Evolutionary conservation across 2,113 vertebrate species (phyloP), one percentile per base, ranked within the genome.

Genomic region (Rhizomys pruinosus): DNA sequence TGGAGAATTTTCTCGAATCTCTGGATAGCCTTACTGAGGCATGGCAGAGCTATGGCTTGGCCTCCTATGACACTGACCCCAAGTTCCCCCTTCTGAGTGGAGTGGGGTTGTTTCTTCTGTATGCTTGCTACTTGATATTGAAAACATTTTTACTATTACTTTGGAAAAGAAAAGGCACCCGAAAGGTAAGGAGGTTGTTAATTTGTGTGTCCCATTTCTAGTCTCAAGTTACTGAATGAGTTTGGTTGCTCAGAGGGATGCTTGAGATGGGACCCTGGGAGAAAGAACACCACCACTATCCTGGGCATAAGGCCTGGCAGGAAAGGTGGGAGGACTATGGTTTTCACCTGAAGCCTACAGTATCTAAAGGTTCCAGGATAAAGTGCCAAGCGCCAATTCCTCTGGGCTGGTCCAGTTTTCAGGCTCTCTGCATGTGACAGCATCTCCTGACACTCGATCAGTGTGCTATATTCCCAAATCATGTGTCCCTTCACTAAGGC

Each of bases 131-230:
- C 27, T 25, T 74, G 47, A 17, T 69, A 23, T 11, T n/a, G 39
- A 71, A 84, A 13, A 9, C 29, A 68, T 68, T 68, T 34, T 68
- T 66, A 27, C 7, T 25, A 66, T 8, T 8, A 8, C 27, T 11
- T 4, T 32, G 66, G 27, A 34, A 34, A 22, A 66, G 0, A 12
- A 39, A 44, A 27, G 15, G 6, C 39, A 68, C 4, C 39, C 15
- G 32, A 63, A 91, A 88, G 69, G 76, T 94, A 88, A 94, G 84
- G 69, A 44, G 10, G 9, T 32, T 68, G 64, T 32, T 37, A 20
- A 17, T 34, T 22, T 77, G 2, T 57, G 7, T 84, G 89, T 68
- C 47, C 25, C 34, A 27, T 71, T 77, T 55, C 29, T 68, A 34
- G 22, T 27, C 10, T 32, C 15, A 15, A 5, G 32, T 82, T 39